Evolutionary conservation across 2,113 vertebrate species (phyloP).

Genomic region (Progne subis): DNA sequence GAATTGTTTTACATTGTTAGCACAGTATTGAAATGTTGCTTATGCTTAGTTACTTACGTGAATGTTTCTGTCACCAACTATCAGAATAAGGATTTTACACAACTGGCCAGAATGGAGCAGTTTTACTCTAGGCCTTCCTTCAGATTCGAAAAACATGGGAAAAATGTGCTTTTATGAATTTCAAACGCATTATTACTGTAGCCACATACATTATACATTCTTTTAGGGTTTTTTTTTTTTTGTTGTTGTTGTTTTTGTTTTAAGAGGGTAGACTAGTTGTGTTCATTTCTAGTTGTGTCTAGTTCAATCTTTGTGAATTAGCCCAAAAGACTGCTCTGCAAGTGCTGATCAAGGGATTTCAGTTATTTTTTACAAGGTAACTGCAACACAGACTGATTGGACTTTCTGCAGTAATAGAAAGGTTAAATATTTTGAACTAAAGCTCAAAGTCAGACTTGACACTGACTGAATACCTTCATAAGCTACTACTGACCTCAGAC

Average conservation of each 20-base stretch:
- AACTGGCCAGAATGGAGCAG: not conserved
- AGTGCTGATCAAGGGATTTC: constrained; percentile 46
- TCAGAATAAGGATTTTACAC: not conserved
- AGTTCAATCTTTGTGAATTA: not conserved
- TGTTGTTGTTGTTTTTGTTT: not conserved
- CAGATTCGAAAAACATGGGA: not conserved
- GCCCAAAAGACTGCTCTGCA: constrained; percentile 7
- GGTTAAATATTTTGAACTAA: constrained; percentile 44
- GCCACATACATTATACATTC: not conserved
- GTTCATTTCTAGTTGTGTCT: not conserved
- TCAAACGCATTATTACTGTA: not conserved
- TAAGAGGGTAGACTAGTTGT: not conserved
- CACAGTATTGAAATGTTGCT: not conserved
- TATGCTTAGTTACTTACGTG: not conserved
- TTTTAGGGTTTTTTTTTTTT: not conserved
- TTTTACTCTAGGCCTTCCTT: not conserved
- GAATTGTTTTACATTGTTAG: not conserved
- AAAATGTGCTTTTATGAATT: not conserved
- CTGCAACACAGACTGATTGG: constrained; percentile 41
- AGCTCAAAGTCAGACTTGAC: constrained; percentile 32
- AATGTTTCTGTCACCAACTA: not conserved
- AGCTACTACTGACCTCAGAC: not conserved
- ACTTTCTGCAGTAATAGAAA: constrained; percentile 53
- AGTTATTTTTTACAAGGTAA: constrained; percentile 37
- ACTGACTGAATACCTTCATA: constrained; percentile 49